Evolutionary conservation across 1,140 invertebrate genomes (phyloP).

Genomic region (Archivesica marissinica): DNA sequence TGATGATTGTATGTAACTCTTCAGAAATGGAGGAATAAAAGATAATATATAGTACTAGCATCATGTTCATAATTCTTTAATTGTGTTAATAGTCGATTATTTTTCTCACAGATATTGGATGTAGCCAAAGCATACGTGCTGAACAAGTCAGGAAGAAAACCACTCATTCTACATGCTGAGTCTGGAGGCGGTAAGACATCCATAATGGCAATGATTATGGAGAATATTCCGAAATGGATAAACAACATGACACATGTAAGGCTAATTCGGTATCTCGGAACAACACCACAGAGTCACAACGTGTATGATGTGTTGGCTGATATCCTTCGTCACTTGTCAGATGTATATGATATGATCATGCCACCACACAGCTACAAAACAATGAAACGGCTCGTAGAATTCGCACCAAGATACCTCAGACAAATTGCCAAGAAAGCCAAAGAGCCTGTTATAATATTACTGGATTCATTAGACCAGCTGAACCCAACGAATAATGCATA

Average conservation of each 20-base stretch:
- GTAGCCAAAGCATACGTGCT: slow-evolving; percentile 68
- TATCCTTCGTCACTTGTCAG: slow-evolving; percentile 73
- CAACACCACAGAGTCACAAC: slow-evolving; percentile 66
- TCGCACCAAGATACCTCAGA: slow-evolving; percentile 72
- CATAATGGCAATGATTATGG: slow-evolving; percentile 73
- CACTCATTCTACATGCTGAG: slow-evolving; percentile 72
- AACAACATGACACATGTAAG: slow-evolving; percentile 57
- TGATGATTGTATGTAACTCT: too few species aligned
- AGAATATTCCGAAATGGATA: slow-evolving; percentile 67
- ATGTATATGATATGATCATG: slow-evolving; percentile 67
- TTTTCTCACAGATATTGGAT: slow-evolving; percentile 65
- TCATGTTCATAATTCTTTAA: too few species aligned
- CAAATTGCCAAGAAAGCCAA: slow-evolving; percentile 66
- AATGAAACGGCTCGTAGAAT: slow-evolving; percentile 72
- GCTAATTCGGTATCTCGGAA: slow-evolving; percentile 76
- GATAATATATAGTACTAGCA: too few species aligned
- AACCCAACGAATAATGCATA: slow-evolving; percentile 71
- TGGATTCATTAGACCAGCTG: slow-evolving; percentile 83
- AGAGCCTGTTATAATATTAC: slow-evolving; percentile 78
- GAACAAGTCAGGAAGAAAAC: slow-evolving; percentile 62
- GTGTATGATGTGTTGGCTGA: slow-evolving; percentile 68
- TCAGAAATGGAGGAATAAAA: too few species aligned
- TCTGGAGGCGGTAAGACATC: slow-evolving; percentile 77
- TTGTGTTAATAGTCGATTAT: too few species aligned
- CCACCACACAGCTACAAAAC: slow-evolving; percentile 66